Evolutionary conservation across 2,888 invertebrate species (phyloP).

Genomic region (Carterocephalus palaemon): DNA sequence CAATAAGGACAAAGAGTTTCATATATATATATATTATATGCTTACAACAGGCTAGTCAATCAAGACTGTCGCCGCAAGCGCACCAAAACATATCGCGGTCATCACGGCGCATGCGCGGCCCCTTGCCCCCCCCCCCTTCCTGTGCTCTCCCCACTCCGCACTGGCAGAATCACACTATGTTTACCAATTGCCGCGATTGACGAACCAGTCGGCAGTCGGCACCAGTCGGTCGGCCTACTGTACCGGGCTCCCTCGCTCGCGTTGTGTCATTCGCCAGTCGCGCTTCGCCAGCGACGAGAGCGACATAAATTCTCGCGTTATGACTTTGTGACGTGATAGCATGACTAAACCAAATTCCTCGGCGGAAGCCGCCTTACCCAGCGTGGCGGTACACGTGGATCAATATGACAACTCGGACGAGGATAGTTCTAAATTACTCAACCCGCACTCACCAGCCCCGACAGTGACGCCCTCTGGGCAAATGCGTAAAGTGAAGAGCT

Average conservation of each 20-base stretch:
- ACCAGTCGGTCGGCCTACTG: constrained; percentile 74
- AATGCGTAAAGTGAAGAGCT: constrained; percentile 76
- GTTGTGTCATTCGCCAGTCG: constrained; percentile 78
- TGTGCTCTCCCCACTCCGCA: constrained; percentile 55
- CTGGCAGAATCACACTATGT: constrained; percentile 65
- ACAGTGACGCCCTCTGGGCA: constrained; percentile 69
- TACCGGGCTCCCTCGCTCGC: constrained; percentile 91
- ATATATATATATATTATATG: no score
- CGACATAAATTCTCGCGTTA: constrained; percentile 64
- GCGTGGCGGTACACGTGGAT: constrained; percentile 68
- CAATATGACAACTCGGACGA: constrained; percentile 59
- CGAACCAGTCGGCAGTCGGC: constrained; percentile 63
- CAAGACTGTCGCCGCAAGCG: constrained; percentile 75
- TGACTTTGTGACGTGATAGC: constrained; percentile 73
- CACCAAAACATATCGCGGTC: constrained; percentile 81
- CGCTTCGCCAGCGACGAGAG: constrained; percentile 71
- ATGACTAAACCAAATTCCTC: constrained; percentile 69
- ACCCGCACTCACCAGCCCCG: constrained; percentile 53
- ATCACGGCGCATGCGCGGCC: constrained; percentile 89
- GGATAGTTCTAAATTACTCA: constrained; percentile 65
- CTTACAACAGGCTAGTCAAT: constrained; percentile 9
- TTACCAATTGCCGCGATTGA: constrained; percentile 76
- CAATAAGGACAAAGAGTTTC: no score
- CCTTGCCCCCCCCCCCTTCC: constrained; percentile 82
- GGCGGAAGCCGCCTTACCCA: constrained; percentile 66